Evolutionary conservation across 2,797 vertebrate genomes (phyloP).

Genomic region (Sebastes jordani): DNA sequence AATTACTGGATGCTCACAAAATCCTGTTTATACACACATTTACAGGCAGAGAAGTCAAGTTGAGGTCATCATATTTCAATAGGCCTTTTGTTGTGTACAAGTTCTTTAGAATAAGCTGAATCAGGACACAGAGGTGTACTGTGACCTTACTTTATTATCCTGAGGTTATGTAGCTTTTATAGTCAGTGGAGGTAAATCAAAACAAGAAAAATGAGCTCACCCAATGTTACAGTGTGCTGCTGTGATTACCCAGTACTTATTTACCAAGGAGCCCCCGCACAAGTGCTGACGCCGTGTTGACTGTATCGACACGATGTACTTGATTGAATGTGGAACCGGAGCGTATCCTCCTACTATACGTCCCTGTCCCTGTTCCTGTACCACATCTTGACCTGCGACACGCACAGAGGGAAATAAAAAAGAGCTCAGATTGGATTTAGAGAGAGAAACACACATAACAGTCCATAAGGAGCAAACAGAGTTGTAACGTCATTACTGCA

Average conservation of each 20-base stretch:
- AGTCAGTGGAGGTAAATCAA: background rate
- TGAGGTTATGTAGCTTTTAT: background rate
- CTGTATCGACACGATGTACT: constrained; percentile 87
- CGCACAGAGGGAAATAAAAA: background rate
- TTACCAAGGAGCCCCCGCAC: constrained; percentile 81
- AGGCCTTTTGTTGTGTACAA: background rate
- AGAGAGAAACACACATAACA: background rate
- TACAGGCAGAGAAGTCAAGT: constrained; percentile 4
- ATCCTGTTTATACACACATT: background rate
- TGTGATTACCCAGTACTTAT: constrained; percentile 83
- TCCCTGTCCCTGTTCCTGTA: background rate
- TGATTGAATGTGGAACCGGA: constrained; percentile 81
- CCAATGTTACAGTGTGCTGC: constrained; percentile 84
- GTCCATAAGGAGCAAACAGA: background rate
- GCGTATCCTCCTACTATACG: constrained; percentile 85
- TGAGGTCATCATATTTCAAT: constrained; percentile 1
- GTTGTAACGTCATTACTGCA: background rate
- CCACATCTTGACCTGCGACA: constrained; percentile 63
- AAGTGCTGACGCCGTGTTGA: constrained; percentile 74
- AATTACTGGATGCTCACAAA: constrained; percentile 1
- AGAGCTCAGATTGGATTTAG: background rate
- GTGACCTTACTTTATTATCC: background rate
- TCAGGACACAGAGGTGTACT: background rate
- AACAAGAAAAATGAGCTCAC: constrained; percentile 61
- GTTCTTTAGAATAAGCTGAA: background rate